Evolutionary conservation across 1,140 invertebrate genomes (phyloP), one percentile per base, ranked within the genome.

Genomic region (Pseudomyrmex concolor): DNA sequence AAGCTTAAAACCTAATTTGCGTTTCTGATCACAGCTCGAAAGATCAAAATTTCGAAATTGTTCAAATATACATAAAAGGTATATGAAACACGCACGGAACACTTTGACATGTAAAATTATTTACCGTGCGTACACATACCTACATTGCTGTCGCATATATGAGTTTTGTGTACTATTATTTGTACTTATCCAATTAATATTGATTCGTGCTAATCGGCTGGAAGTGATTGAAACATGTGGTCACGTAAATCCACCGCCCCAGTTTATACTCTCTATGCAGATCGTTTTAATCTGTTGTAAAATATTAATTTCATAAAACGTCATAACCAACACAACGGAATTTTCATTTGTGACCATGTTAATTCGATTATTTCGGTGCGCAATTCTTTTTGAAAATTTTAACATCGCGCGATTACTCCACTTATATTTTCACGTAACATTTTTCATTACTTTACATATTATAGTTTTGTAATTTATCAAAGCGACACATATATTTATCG

Each of bases 101-200:
- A 54, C 8, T n/a, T 45, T 63, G 15, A 22, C 17, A 19, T 9
- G 25, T 67, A 57, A 78, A 70, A 68, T 78, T 70, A 54, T 48
- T 68, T 57, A 48, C n/a, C 15, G 45, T 43, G 57, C 57, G n/a
- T 3, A 63, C 25, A 17, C 43, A 15, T 66, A 25, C 2, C 2
- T 25, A 34, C 5, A 7, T 34, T 34, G 34, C n/a, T 7, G 15
- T 78, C 19, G 19, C 51, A 57, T 48, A 12, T 13, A 45, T 12
- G 13, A n/a, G 10, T 48, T 34, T 34, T n/a, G 15, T 22, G 2
- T 9, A 67, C 4, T 15, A 57, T 51, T 43, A 68, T 57, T 68
- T 54, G 7, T 68, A 57, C 57, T 78, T 78, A 78, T 12, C 17
- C 63, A 85, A 86, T 86, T 86, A 84, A 77, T 80, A 84, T 85